These are phyloP conservation scores for Conops quadrifasciatus DNA, from an alignment of 2,888 invertebrate species.

Conservation along the genomic window DNA sequence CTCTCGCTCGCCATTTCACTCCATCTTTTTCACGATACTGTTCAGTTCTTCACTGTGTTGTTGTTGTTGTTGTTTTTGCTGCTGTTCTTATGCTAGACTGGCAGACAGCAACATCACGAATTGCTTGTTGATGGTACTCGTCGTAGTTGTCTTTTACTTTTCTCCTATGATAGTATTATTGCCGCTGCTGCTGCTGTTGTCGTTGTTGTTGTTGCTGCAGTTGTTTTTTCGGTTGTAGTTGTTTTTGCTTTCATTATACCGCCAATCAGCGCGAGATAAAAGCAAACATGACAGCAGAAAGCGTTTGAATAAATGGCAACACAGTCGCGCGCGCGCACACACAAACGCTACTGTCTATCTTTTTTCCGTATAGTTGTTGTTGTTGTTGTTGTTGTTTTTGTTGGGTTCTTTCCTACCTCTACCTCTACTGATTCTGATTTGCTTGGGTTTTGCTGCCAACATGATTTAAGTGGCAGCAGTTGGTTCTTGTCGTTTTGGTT, in stretches of 20 bases:
- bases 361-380: constrained; percentile 29
- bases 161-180: constrained; percentile 5
- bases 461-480: constrained; percentile 23
- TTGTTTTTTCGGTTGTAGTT: constrained; percentile 37
- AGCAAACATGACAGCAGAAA: constrained; percentile 59
- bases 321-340: constrained; percentile 51
- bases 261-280: constrained; percentile 54
- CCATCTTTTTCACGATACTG: background rate
- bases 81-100: background rate
- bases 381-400: constrained; percentile 33
- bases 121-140: constrained; percentile 52
- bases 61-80: background rate
- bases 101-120: constrained; percentile 55
- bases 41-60: too few relatives aligned
- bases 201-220: constrained; percentile 25
- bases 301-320: constrained; percentile 60
- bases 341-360: constrained; percentile 29
- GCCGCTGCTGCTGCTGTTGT: constrained; percentile 7
- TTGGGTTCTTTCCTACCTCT: constrained; percentile 5
- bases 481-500: background rate
- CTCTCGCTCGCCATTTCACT: background rate
- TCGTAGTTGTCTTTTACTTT: constrained; percentile 25
- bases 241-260: constrained; percentile 57
- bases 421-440: constrained; percentile 5
- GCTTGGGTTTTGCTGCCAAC: constrained; percentile 14